Evolutionary conservation across 2,888 invertebrate species (phyloP).

Genomic region (Apamea anceps): DNA sequence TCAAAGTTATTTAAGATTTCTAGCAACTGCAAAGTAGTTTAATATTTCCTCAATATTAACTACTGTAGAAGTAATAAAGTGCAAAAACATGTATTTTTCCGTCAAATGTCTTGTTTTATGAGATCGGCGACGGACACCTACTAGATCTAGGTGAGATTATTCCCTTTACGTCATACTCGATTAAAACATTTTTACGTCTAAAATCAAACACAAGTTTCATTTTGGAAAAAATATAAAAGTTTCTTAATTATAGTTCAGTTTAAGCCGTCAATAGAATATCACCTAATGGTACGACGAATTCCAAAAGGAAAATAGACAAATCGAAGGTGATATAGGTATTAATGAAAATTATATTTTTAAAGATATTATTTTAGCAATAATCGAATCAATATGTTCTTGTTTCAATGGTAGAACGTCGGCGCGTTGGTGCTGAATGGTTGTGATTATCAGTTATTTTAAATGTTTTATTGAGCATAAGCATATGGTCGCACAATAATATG

Average conservation of each 20-base stretch:
- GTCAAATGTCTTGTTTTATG: conserved; percentile 54
- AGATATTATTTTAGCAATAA: neutral
- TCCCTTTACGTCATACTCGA: conserved; percentile 63
- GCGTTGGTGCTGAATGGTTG: neutral
- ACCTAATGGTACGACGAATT: neutral
- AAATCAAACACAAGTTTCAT: conserved; percentile 20
- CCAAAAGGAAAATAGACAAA: neutral
- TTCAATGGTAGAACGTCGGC: neutral
- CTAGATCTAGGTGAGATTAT: conserved; percentile 74
- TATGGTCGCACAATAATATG: neutral
- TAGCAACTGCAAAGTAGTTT: conserved; percentile 54
- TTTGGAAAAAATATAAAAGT: conserved; percentile 25
- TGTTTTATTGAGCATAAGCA: neutral
- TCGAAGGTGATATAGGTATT: neutral
- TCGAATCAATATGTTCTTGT: neutral
- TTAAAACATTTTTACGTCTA: conserved; percentile 43
- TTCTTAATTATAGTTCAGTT: neutral
- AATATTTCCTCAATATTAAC: conserved; percentile 19
- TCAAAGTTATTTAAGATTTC: conserved; percentile 1
- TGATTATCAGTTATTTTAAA: neutral
- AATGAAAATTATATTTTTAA: neutral
- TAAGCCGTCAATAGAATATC: neutral
- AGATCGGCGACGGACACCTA: conserved; percentile 71
- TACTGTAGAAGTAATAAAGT: conserved; percentile 11
- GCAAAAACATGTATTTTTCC: conserved; percentile 32